These are phyloP conservation scores for Oreochromis aureus DNA, from an alignment of 2,113 vertebrate genomes.

Conservation along the genomic window DNA sequence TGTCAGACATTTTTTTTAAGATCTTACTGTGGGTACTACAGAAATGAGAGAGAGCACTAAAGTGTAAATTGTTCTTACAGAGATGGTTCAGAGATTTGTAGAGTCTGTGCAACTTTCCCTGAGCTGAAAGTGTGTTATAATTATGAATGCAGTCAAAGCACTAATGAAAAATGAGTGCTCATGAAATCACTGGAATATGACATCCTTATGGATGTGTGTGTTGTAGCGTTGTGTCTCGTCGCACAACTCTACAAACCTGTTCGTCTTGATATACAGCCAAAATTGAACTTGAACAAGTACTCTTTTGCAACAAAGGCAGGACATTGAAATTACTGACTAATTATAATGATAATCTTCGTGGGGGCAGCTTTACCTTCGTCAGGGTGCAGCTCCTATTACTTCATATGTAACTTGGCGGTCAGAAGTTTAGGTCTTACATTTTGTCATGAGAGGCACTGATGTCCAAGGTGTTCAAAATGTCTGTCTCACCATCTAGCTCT, in stretches of 20 bases:
- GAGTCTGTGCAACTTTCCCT: background rate
- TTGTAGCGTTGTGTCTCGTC: background rate
- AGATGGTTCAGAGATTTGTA: background rate
- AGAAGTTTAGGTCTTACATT: background rate
- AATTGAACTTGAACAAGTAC: accelerated
- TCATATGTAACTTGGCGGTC: background rate
- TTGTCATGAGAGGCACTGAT: background rate
- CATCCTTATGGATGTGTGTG: background rate
- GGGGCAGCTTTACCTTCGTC: background rate
- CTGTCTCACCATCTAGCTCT: background rate
- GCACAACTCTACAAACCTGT: background rate
- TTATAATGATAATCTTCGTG: accelerated
- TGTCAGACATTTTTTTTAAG: accelerated
- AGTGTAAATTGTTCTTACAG: background rate
- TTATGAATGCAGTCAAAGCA: background rate
- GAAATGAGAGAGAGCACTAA: background rate
- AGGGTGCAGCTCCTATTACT: background rate
- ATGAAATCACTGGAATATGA: background rate
- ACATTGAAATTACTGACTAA: background rate
- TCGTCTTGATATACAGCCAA: background rate
- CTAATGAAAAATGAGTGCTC: background rate
- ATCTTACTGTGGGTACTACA: background rate
- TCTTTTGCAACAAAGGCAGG: background rate
- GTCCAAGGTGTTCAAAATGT: background rate
- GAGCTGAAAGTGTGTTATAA: background rate